Conservation (phyloP, 1,140 invertebrate species). For the Tetragonula clypearis region DNA sequence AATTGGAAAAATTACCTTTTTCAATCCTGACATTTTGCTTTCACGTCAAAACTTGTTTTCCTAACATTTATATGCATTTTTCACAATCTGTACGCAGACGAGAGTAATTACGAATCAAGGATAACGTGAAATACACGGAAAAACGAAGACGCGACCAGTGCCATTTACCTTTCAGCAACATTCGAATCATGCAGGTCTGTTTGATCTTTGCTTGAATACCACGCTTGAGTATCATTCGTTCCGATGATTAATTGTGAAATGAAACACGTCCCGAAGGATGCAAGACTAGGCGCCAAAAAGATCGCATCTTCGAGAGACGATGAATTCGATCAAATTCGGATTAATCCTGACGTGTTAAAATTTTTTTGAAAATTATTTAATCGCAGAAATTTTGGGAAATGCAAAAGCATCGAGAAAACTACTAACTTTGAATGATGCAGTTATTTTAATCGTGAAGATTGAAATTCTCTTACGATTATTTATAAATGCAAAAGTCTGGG, state of each 20-base stretch:
- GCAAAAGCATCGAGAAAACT: too few species aligned
- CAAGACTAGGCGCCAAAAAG: neutral
- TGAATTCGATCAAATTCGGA: neutral
- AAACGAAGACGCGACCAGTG: neutral
- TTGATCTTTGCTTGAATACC: neutral
- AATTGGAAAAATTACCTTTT: neutral
- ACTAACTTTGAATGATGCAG: too few species aligned
- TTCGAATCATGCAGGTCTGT: neutral
- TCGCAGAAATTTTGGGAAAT: too few species aligned
- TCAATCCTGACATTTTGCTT: neutral
- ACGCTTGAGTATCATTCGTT: neutral
- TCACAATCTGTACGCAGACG: neutral
- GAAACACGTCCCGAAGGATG: neutral
- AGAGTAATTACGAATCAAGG: neutral
- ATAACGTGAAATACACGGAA: neutral
- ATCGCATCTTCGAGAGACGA: neutral
- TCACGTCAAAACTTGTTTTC: neutral
- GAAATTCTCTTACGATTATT: too few species aligned
- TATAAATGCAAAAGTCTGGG: too few species aligned
- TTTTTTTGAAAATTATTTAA: too few species aligned
- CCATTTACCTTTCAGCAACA: slow-evolving; percentile 5
- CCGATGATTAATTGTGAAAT: neutral
- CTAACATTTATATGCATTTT: neutral
- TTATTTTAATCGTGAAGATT: too few species aligned
- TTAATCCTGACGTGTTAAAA: neutral